A percentile compares a stretch with the other conserved stretches of the same genome.
Conservation (phyloP, 1,140 invertebrate species). For the Eumaeus atala region DNA sequence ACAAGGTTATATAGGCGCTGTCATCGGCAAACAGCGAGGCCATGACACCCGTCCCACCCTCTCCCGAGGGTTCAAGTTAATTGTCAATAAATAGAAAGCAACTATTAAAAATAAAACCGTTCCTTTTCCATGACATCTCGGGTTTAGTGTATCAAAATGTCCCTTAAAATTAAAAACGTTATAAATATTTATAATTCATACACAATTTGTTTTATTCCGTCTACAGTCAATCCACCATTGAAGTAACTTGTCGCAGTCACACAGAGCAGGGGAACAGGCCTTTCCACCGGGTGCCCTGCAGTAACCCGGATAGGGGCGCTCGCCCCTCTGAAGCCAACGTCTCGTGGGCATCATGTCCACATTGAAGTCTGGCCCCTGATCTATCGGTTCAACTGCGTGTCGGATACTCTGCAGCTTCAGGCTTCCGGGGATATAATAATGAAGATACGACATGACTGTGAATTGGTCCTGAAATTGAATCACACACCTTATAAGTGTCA, state of each 20-base stretch:
- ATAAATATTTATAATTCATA: no score
- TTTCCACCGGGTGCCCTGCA: constrained; percentile 48
- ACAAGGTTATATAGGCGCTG: no score
- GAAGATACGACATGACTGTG: constrained; percentile 30
- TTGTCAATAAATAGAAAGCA: no score
- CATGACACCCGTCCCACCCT: no score
- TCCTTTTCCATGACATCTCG: no score
- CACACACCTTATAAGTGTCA: no score
- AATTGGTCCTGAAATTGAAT: constrained; percentile 10
- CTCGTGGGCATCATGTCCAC: constrained; percentile 26
- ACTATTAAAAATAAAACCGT: no score
- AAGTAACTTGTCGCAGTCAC: constrained; percentile 46
- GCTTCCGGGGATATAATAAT: constrained; percentile 42
- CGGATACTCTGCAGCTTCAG: constrained; percentile 26
- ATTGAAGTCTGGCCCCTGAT: not conserved
- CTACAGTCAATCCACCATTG: constrained; percentile 42
- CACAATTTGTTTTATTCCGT: no score
- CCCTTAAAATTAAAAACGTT: no score
- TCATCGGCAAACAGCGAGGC: no score
- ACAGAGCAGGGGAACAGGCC: constrained; percentile 43
- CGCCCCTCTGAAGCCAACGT: constrained; percentile 44
- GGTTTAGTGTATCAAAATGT: no score
- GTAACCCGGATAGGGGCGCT: constrained; percentile 58
- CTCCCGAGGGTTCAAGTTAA: no score
- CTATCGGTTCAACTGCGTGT: constrained; percentile 25